Conservation (phyloP, 2,797 vertebrate genomes). For the Coluber constrictor region DNA sequence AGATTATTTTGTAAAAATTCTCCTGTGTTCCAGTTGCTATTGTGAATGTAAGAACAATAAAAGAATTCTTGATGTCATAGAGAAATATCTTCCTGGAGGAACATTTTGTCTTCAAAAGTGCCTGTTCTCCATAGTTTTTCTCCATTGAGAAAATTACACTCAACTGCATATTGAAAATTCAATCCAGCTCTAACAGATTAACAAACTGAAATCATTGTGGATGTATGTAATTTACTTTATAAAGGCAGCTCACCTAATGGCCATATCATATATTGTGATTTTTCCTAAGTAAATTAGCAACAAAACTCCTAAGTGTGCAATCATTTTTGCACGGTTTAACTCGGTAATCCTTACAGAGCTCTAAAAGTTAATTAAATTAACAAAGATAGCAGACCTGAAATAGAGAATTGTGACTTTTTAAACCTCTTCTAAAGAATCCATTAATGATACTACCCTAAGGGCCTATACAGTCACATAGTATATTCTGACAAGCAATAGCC, state of each 20-base stretch:
- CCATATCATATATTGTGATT: neutral
- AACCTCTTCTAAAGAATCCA: neutral
- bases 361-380: neutral
- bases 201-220: neutral
- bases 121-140: neutral
- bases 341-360: neutral
- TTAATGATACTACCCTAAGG: neutral
- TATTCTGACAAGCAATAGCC: neutral
- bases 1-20: neutral
- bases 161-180: neutral
- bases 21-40: neutral
- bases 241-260: neutral
- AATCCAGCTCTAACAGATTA: neutral
- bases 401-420: neutral
- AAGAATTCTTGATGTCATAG: neutral
- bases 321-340: neutral
- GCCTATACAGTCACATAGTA: neutral
- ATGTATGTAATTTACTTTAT: neutral
- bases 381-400: neutral
- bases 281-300: neutral
- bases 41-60: neutral
- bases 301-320: neutral
- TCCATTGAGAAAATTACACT: neutral
- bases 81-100: neutral
- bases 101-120: neutral